A percentile compares a stretch with the other conserved stretches of the same genome.
Conservation (phyloP, 1,140 invertebrate species). For the Trypoxylus dichotomus region DNA sequence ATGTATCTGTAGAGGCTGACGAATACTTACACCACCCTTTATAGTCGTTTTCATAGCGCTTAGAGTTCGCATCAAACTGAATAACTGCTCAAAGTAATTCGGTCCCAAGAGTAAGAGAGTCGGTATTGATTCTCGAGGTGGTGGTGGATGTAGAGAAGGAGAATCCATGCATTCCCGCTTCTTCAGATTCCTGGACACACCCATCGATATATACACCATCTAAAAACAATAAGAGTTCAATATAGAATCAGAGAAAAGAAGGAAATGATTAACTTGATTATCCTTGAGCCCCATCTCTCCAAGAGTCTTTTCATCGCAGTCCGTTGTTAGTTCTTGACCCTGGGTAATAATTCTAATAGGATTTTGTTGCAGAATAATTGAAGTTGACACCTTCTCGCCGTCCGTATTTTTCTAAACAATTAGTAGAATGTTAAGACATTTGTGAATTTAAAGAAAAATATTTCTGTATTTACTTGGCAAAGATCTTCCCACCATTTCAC, state of each 20-base stretch:
- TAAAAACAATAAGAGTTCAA: conserved; percentile 50
- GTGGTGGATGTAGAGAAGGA: conserved; percentile 76
- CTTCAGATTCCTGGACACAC: conserved; percentile 74
- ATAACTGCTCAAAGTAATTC: conserved; percentile 87
- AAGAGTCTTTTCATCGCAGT: conserved; percentile 88
- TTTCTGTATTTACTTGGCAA: conserved; percentile 52
- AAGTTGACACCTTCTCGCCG: conserved; percentile 5
- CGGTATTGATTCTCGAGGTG: conserved; percentile 79
- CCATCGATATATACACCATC: conserved; percentile 87
- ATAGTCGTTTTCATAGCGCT: conserved; percentile 78
- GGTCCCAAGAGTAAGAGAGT: conserved; percentile 82
- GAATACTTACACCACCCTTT: conserved; percentile 63
- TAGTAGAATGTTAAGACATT: conserved; percentile 33
- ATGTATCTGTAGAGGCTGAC: not conserved
- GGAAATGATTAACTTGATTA: conserved; percentile 59
- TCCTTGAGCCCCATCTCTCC: conserved; percentile 92
- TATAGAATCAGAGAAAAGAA: not conserved
- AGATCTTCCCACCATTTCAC: conserved; percentile 87
- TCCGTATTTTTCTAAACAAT: conserved; percentile 35
- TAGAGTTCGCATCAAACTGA: conserved; percentile 85
- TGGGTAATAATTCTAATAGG: conserved; percentile 86
- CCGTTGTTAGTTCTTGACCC: conserved; percentile 90
- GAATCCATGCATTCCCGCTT: conserved; percentile 72
- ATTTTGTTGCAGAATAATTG: conserved; percentile 30
- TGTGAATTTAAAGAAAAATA: conserved; percentile 9